phyloP scores from a whole-genome alignment of 2,113 vertebrate genomes.

The Alouatta palliata region DNA sequence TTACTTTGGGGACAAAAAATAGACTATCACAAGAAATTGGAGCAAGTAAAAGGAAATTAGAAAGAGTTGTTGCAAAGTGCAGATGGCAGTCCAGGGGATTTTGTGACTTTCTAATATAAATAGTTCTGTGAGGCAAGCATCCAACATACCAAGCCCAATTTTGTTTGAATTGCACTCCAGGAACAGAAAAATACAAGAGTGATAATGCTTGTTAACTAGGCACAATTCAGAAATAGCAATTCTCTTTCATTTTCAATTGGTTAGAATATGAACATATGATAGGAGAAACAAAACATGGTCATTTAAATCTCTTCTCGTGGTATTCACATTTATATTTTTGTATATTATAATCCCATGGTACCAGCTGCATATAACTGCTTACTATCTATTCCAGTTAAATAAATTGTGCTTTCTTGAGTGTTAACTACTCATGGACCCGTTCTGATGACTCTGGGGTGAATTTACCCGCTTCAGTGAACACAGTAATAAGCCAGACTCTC shows the following conservation, averaged over 20 bases:
- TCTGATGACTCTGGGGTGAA: constrained; percentile 33
- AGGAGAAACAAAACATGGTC: not conserved
- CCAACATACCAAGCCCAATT: constrained; percentile 56
- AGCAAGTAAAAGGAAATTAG: constrained; percentile 44
- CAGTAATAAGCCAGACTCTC: not conserved
- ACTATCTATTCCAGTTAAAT: constrained; percentile 39
- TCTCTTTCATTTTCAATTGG: not conserved
- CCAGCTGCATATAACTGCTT: constrained; percentile 10
- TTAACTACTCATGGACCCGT: not conserved
- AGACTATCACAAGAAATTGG: not conserved
- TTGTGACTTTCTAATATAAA: constrained; percentile 60
- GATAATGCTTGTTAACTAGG: not conserved
- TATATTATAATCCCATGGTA: not conserved
- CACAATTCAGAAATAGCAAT: not conserved
- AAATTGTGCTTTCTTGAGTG: constrained; percentile 45
- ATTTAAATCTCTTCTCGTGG: constrained; percentile 33
- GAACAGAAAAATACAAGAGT: constrained; percentile 5
- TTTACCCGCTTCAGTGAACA: constrained; percentile 30
- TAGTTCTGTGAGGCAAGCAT: constrained; percentile 24
- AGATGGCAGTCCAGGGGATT: constrained; percentile 19
- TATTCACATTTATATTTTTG: not conserved
- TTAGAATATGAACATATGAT: not conserved
- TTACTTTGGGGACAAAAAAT: constrained; percentile 6
- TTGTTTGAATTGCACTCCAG: constrained; percentile 37
- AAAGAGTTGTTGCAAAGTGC: constrained; percentile 11